phyloP scores from a whole-genome alignment of 92 coral and sea anemone species.

The Actinostola sp. region DNA sequence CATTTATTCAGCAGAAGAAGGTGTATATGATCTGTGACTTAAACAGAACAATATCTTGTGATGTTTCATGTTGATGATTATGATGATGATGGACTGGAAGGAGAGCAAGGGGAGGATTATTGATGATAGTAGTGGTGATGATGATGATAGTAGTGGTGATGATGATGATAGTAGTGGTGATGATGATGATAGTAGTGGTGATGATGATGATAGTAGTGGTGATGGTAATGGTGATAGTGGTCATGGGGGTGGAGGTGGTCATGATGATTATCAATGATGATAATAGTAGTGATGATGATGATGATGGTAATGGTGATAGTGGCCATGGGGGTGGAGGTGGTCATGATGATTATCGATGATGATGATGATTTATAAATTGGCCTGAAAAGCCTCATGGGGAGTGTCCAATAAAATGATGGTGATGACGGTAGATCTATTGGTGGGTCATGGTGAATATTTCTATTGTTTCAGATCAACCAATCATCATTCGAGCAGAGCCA shows the following conservation, averaged over 20 bases:
- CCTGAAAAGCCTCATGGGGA: too few species aligned
- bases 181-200: constrained; percentile 8
- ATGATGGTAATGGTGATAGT: not conserved
- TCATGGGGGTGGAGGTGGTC: not conserved
- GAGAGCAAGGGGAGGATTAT: too few species aligned
- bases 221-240: not conserved
- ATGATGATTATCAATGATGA: not conserved
- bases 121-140: too few species aligned
- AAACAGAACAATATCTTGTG: too few species aligned
- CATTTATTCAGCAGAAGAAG: too few species aligned
- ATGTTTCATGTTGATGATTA: too few species aligned
- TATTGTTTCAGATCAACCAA: constrained; percentile 61
- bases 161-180: not conserved
- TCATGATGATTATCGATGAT: not conserved
- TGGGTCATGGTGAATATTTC: not conserved
- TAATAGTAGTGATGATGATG: not conserved
- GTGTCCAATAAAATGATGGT: not conserved
- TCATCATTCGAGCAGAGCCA: constrained; percentile 92
- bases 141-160: constrained; percentile 1
- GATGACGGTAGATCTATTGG: not conserved
- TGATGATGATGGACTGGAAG: too few species aligned
- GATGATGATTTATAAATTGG: too few species aligned
- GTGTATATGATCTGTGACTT: too few species aligned
- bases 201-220: not conserved
- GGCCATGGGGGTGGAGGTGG: not conserved